Evolutionary conservation across 1,140 invertebrate species (phyloP).

Genomic region (Oscheius sp.): DNA sequence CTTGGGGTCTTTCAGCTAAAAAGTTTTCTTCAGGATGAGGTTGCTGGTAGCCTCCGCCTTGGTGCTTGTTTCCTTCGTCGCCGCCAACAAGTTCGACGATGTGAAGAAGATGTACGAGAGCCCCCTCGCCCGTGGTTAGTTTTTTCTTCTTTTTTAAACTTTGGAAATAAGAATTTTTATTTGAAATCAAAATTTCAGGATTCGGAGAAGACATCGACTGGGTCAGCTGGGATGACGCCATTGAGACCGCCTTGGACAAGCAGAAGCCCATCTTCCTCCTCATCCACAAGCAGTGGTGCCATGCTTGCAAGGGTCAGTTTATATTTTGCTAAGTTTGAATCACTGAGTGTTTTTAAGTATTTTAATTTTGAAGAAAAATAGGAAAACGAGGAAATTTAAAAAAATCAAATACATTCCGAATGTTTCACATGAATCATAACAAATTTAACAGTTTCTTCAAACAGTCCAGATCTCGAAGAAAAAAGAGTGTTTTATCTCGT

Average conservation of each 20-base stretch:
- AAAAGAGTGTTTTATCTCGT: no score
- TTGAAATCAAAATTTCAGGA: conserved; percentile 11
- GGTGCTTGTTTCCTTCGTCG: background rate
- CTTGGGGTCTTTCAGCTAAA: no score
- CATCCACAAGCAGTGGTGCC: conserved; percentile 60
- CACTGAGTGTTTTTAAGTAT: background rate
- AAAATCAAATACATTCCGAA: background rate
- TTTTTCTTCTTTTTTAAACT: background rate
- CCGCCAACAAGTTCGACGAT: conserved; percentile 21
- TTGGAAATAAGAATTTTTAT: background rate
- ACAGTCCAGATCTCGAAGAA: no score
- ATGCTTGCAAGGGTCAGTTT: conserved; percentile 57
- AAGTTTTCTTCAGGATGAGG: background rate
- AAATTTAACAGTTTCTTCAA: no score
- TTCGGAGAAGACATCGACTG: conserved; percentile 57
- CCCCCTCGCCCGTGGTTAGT: conserved; percentile 16
- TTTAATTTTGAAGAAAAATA: background rate
- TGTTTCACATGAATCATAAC: no score
- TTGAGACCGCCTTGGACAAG: conserved; percentile 54
- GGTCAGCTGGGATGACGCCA: conserved; percentile 59
- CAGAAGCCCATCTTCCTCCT: conserved; percentile 60
- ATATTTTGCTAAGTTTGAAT: background rate
- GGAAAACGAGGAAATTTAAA: background rate
- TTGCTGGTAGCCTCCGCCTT: background rate
- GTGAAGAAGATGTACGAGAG: conserved; percentile 37